Percentiles rank a stretch among this genome's conserved stretches.
phyloP scores from a whole-genome alignment of 2,888 invertebrate genomes.

The Drosophila falleni region DNA sequence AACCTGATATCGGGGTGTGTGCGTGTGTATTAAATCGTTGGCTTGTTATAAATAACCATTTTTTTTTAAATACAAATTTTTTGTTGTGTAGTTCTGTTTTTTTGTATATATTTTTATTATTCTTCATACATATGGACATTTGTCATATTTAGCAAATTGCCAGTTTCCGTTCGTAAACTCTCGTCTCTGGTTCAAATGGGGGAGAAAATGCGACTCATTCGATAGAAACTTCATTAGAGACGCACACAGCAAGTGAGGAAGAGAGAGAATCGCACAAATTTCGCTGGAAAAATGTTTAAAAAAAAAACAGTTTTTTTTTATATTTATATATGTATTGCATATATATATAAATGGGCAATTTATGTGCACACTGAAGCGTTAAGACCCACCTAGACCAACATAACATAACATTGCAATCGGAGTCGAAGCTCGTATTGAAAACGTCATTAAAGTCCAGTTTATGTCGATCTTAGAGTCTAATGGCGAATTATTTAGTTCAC shows the following conservation, averaged over 20 bases:
- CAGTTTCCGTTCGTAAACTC: slow-evolving; percentile 70
- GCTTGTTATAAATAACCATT: slow-evolving; percentile 9
- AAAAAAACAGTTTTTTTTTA: neutral
- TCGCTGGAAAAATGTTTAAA: slow-evolving; percentile 62
- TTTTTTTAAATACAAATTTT: slow-evolving; percentile 12
- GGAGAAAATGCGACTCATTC: slow-evolving; percentile 49
- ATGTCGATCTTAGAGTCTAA: slow-evolving; percentile 11
- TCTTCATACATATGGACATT: slow-evolving; percentile 31
- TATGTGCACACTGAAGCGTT: slow-evolving; percentile 74
- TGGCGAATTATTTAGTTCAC: slow-evolving; percentile 20
- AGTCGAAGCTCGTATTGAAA: slow-evolving; percentile 11
- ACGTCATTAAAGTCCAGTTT: slow-evolving; percentile 1
- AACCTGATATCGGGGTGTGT: slow-evolving; percentile 40
- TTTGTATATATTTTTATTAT: slow-evolving; percentile 7
- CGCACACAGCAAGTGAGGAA: slow-evolving; percentile 15
- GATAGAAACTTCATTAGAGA: slow-evolving; percentile 60
- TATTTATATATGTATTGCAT: slow-evolving; percentile 7
- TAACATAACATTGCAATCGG: slow-evolving; percentile 35
- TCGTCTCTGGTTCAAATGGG: slow-evolving; percentile 46
- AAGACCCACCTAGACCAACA: slow-evolving; percentile 40
- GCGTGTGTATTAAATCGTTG: slow-evolving; percentile 40
- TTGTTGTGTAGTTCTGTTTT: neutral
- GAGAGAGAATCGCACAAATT: slow-evolving; percentile 43
- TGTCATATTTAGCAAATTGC: slow-evolving; percentile 71
- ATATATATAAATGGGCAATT: slow-evolving; percentile 68